Evolutionary conservation across 2,888 invertebrate species (phyloP).

Genomic region (Mythimna pallens): DNA sequence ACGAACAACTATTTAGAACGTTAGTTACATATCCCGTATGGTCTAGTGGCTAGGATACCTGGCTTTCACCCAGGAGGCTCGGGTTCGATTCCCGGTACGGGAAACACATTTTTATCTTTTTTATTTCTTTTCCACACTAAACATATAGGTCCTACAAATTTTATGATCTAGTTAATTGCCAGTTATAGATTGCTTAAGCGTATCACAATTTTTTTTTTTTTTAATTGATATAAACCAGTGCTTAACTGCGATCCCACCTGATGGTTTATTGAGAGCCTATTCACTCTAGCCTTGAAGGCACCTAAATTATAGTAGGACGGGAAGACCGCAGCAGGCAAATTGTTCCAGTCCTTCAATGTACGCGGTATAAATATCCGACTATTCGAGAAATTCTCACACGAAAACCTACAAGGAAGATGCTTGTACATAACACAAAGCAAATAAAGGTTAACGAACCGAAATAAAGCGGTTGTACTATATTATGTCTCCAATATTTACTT

Average conservation of each 20-base stretch:
- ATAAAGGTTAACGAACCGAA: slow-evolving; percentile 70
- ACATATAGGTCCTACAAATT: too few relatives aligned
- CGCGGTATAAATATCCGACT: too few relatives aligned
- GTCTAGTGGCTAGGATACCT: slow-evolving; percentile 94
- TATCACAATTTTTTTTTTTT: too few relatives aligned
- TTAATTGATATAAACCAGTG: too few relatives aligned
- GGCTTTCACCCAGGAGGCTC: slow-evolving; percentile 93
- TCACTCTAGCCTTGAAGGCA: too few relatives aligned
- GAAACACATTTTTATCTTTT: slow-evolving; percentile 76
- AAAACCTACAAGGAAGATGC: slow-evolving; percentile 7
- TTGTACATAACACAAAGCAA: slow-evolving; percentile 36
- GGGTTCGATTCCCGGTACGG: slow-evolving; percentile 93
- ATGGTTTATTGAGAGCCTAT: too few relatives aligned
- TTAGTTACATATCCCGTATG: slow-evolving; percentile 85
- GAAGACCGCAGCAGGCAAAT: too few relatives aligned
- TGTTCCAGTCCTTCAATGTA: too few relatives aligned
- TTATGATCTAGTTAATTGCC: neutral
- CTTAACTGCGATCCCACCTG: too few relatives aligned
- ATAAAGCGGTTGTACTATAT: slow-evolving; percentile 50
- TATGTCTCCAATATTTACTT: slow-evolving; percentile 55
- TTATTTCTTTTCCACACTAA: neutral
- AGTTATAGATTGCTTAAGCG: neutral
- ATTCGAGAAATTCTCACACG: neutral
- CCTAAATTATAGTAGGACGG: too few relatives aligned
- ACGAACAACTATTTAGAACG: neutral